A percentile compares a stretch with the other conserved stretches of the same genome.
Conservation (phyloP, 2,113 vertebrate genomes). For the Oreochromis niloticus region DNA sequence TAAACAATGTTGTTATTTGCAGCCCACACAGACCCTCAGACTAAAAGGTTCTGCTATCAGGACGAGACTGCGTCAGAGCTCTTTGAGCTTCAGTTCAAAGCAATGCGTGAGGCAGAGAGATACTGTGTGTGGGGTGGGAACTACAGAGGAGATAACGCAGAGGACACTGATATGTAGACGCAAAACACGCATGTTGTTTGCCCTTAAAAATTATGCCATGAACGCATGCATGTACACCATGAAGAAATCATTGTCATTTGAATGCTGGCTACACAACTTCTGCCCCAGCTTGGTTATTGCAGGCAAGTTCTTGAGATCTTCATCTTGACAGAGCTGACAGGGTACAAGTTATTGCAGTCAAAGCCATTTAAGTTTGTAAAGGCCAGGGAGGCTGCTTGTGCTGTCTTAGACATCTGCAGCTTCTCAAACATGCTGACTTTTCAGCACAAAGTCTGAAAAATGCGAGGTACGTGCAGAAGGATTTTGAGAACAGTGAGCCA, state of each 20-base stretch:
- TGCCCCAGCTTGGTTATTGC: neutral
- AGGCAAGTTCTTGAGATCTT: neutral
- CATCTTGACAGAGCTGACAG: neutral
- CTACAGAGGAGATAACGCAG: neutral
- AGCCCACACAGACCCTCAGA: neutral
- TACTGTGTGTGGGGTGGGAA: neutral
- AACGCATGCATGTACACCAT: neutral
- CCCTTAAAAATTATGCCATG: neutral
- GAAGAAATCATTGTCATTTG: neutral
- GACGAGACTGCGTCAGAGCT: neutral
- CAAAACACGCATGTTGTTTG: neutral
- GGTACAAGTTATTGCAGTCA: neutral
- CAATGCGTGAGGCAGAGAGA: slow-evolving; percentile 9
- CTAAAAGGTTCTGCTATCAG: neutral
- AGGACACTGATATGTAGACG: neutral
- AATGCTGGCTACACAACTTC: neutral
- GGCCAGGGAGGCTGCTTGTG: neutral
- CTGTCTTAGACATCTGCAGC: neutral
- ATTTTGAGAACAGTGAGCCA: neutral
- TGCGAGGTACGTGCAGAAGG: neutral
- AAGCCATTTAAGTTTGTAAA: fast-evolving
- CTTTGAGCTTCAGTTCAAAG: neutral
- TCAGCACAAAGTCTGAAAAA: neutral
- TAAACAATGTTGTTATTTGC: neutral
- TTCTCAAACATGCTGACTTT: neutral